Conservation (phyloP, 2,888 invertebrate genomes). For the Laspeyria flexula region DNA sequence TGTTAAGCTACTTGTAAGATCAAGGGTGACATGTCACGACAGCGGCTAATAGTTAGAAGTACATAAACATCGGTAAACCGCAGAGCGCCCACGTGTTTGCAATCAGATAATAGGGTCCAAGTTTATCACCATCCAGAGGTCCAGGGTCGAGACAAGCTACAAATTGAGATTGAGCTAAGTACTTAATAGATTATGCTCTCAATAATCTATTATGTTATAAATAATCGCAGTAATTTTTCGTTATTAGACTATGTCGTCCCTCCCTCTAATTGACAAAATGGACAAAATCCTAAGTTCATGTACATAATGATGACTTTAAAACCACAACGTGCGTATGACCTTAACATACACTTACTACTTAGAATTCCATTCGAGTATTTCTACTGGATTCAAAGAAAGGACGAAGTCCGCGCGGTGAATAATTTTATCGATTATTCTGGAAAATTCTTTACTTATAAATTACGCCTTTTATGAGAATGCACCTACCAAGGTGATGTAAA, state of each 20-base stretch:
- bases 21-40: constrained; percentile 13
- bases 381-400: not conserved
- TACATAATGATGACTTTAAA: not conserved
- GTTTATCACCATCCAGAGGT: constrained; percentile 7
- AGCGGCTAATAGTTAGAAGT: no score
- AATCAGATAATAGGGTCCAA: constrained; percentile 17
- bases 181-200: no score
- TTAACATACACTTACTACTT: not conserved
- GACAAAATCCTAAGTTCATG: no score
- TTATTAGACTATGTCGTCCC: no score
- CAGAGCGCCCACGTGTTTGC: constrained; percentile 10
- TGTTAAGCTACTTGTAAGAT: no score
- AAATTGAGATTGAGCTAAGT: no score
- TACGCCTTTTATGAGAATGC: no score
- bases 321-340: constrained; percentile 1
- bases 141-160: not conserved
- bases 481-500: no score
- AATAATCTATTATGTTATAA: no score
- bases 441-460: no score
- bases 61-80: constrained; percentile 2
- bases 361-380: constrained; percentile 2
- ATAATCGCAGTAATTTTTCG: no score
- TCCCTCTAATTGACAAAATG: no score
- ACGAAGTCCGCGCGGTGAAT: not conserved
- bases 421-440: not conserved